Percentiles rank a stretch among this genome's conserved stretches.
These are phyloP conservation scores for Naja naja DNA, from an alignment of 2,113 vertebrate species.

Conservation along the genomic window DNA sequence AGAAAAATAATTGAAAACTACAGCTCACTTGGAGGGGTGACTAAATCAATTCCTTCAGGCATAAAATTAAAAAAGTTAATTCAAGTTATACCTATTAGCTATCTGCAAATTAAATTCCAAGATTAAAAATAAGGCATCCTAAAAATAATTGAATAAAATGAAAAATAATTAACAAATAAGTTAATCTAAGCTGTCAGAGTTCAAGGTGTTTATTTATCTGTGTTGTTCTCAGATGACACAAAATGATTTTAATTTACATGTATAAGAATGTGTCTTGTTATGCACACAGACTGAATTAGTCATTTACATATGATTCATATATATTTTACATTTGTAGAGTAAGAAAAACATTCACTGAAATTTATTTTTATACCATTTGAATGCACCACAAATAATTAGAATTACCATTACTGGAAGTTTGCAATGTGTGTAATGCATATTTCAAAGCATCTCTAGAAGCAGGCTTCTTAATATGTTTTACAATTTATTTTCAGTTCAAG, in stretches of 20 bases:
- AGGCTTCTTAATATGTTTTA: neutral
- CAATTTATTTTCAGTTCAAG: neutral
- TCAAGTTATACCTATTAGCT: conserved; percentile 49
- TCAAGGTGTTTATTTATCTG: conserved; percentile 33
- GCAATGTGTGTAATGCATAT: neutral
- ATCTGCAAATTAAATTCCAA: conserved; percentile 44
- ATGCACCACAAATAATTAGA: neutral
- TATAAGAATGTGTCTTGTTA: conserved; percentile 24
- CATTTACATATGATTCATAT: neutral
- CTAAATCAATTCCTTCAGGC: conserved; percentile 32
- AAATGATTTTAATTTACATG: conserved; percentile 50
- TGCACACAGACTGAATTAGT: conserved; percentile 31
- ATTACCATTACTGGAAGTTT: neutral
- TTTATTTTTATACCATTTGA: neutral
- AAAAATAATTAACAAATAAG: conserved; percentile 34
- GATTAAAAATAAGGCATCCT: conserved; percentile 40
- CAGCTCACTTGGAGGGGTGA: conserved; percentile 38
- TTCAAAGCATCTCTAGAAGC: neutral
- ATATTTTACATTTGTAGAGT: conserved; percentile 12
- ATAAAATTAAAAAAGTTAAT: conserved; percentile 57
- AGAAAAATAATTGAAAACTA: conserved; percentile 48
- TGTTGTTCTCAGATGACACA: neutral
- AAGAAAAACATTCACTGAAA: neutral
- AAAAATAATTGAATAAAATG: conserved; percentile 48
- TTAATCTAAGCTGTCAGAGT: conserved; percentile 6